A percentile compares a stretch with the other conserved stretches of the same genome.
phyloP scores from a whole-genome alignment of 1,140 invertebrate species.

The Brachionus angularis region DNA sequence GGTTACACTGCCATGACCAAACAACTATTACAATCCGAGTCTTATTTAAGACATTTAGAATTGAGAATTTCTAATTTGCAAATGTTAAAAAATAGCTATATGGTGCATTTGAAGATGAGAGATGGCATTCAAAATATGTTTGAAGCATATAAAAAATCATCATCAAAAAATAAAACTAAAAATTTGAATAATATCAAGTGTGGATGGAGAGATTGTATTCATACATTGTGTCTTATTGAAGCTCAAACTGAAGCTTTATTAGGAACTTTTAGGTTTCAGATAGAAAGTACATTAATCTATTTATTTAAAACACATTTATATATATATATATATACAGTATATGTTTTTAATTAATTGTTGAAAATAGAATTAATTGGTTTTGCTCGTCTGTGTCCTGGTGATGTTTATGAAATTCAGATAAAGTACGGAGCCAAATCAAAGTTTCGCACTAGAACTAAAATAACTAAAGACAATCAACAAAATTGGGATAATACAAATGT shows the following conservation, averaged over 20 bases:
- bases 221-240: conserved; percentile 62
- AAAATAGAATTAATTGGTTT: conserved; percentile 65
- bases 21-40: conserved; percentile 26
- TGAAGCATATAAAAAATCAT: conserved; percentile 41
- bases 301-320: background rate
- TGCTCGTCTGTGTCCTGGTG: conserved; percentile 64
- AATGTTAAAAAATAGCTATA: conserved; percentile 25
- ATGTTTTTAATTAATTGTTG: too few species aligned
- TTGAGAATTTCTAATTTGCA: background rate
- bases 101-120: conserved; percentile 18
- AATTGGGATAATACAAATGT: conserved; percentile 61
- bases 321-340: too few species aligned
- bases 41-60: conserved; percentile 27
- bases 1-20: conserved; percentile 42
- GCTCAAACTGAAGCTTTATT: conserved; percentile 61
- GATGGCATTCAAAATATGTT: conserved; percentile 40
- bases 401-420: conserved; percentile 65
- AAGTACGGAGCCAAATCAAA: conserved; percentile 64
- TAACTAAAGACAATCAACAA: conserved; percentile 62
- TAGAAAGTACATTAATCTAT: conserved; percentile 59
- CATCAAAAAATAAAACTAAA: conserved; percentile 30
- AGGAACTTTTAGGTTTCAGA: conserved; percentile 61
- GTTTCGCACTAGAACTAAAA: conserved; percentile 63
- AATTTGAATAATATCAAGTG: conserved; percentile 27
- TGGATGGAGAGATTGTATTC: conserved; percentile 46